Conservation (phyloP, 1,140 invertebrate species). For the Drosophila malerkotliana region DNA sequence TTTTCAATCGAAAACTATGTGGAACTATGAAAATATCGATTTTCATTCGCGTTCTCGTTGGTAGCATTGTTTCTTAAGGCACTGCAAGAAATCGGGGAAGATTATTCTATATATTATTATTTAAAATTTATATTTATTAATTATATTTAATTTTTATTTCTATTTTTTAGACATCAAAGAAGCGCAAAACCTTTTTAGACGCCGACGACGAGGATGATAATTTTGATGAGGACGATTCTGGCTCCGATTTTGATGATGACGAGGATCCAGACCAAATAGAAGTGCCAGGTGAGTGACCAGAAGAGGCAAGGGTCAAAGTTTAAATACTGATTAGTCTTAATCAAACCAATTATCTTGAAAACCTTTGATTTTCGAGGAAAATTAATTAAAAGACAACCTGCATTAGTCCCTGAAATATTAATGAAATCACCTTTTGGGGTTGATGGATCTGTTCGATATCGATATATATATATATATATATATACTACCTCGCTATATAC, state of each 20-base stretch:
- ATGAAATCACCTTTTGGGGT: conserved; percentile 27
- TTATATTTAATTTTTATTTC: background rate
- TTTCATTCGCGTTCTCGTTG: conserved; percentile 20
- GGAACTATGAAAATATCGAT: conserved; percentile 42
- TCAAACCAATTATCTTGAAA: background rate
- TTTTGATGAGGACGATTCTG: conserved; percentile 88
- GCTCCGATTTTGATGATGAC: conserved; percentile 93
- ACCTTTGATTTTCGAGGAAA: background rate
- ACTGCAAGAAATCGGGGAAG: conserved; percentile 7
- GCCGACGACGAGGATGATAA: conserved; percentile 67
- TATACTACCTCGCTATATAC: conserved; percentile 4
- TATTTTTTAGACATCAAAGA: conserved; percentile 68
- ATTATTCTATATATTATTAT: background rate
- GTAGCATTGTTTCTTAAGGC: background rate
- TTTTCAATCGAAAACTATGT: background rate
- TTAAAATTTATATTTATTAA: background rate
- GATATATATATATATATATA: conserved; percentile 29
- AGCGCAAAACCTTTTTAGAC: conserved; percentile 67
- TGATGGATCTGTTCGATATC: conserved; percentile 31
- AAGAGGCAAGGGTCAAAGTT: no score
- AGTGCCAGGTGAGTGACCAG: conserved; percentile 89
- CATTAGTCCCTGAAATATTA: conserved; percentile 40
- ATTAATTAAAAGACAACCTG: conserved; percentile 22
- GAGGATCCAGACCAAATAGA: conserved; percentile 95
- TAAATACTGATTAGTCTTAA: background rate